Evolutionary conservation across 2,888 invertebrate genomes (phyloP).

Genomic region (Aricia artaxerxes): DNA sequence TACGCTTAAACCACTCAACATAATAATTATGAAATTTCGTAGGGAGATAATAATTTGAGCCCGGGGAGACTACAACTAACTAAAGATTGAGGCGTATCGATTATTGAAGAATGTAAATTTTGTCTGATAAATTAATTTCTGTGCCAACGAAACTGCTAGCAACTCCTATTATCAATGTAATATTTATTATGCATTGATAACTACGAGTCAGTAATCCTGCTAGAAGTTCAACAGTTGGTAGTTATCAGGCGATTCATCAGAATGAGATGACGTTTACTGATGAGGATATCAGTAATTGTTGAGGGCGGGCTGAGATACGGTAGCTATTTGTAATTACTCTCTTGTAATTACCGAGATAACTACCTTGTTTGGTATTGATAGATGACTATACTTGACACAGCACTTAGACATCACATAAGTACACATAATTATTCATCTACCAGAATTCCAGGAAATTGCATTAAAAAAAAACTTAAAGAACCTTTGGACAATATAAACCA

Average conservation of each 20-base stretch:
- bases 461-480: not conserved
- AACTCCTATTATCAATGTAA: no score
- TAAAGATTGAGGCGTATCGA: no score
- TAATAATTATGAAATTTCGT: no score
- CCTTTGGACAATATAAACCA: not conserved
- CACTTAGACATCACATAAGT: not conserved
- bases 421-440: not conserved
- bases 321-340: slow-evolving; percentile 21
- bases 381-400: slow-evolving; percentile 7
- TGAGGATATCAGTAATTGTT: slow-evolving; percentile 6
- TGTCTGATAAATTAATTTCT: no score
- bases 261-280: not conserved
- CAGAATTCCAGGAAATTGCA: not conserved
- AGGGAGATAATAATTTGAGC: no score
- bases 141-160: no score
- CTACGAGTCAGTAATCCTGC: not conserved
- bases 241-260: slow-evolving; percentile 6
- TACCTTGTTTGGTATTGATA: slow-evolving; percentile 19
- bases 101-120: no score
- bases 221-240: not conserved
- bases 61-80: no score
- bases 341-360: slow-evolving; percentile 5
- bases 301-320: slow-evolving; percentile 2
- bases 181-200: no score
- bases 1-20: no score